These are phyloP conservation scores for Cyclophora punctaria DNA, from an alignment of 2,888 invertebrate species.

Conservation along the genomic window DNA sequence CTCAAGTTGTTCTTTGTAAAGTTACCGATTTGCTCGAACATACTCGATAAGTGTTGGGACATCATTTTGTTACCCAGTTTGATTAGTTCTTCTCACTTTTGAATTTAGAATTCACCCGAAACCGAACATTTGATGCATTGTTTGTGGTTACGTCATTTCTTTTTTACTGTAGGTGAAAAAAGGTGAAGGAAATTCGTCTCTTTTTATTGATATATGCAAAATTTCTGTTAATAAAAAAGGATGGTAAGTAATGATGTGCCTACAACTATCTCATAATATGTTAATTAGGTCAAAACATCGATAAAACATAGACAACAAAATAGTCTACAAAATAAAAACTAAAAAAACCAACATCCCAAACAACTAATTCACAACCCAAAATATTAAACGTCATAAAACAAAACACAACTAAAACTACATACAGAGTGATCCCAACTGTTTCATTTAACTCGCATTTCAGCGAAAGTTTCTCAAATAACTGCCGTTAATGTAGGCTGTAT, in stretches of 20 bases:
- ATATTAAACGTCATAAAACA: no score
- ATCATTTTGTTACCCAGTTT: constrained; percentile 45
- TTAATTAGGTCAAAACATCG: no score
- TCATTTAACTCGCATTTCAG: constrained; percentile 3
- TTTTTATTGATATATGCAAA: neutral
- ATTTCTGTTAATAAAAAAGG: no score
- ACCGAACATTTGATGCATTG: constrained; percentile 43
- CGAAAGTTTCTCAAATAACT: constrained; percentile 10
- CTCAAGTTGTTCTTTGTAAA: constrained; percentile 69
- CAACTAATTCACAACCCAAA: no score
- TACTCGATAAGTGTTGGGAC: constrained; percentile 67
- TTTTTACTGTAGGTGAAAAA: constrained; percentile 4
- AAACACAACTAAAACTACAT: neutral
- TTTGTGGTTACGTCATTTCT: constrained; percentile 15
- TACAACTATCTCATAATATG: no score
- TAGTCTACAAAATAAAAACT: no score
- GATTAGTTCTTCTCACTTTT: constrained; percentile 7
- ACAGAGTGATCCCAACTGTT: neutral
- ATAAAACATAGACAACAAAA: no score
- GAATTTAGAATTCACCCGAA: constrained; percentile 33
- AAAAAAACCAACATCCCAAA: no score
- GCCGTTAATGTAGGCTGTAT: constrained; percentile 17
- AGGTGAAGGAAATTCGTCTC: constrained; percentile 33
- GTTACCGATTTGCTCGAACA: constrained; percentile 72
- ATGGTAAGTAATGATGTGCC: no score